Percentiles rank a stretch among this genome's conserved stretches.
Conservation (phyloP, 2,888 invertebrate genomes). For the Hirtodrosophila alboralis region DNA sequence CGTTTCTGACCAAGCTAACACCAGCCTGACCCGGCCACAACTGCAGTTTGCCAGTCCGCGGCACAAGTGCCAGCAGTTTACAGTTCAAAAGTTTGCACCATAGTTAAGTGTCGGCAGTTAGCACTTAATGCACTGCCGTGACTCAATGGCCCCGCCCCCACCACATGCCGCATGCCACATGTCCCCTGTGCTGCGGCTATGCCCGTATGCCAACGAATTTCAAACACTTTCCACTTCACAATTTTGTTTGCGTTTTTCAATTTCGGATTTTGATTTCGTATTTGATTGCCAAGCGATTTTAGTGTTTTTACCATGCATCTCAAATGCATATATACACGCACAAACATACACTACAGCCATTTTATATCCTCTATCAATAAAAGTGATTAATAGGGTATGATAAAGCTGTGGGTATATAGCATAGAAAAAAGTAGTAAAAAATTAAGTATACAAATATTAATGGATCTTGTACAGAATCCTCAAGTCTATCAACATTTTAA, state of each 20-base stretch:
- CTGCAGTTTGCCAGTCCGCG: slow-evolving; percentile 1
- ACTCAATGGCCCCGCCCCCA: slow-evolving; percentile 29
- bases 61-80: slow-evolving; percentile 20
- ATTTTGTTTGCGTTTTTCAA: slow-evolving; percentile 75
- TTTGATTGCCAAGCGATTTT: slow-evolving; percentile 72
- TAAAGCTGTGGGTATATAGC: slow-evolving; percentile 7
- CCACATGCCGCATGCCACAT: slow-evolving; percentile 2
- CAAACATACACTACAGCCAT: slow-evolving; percentile 11
- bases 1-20: slow-evolving; percentile 8
- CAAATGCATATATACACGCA: slow-evolving; percentile 2
- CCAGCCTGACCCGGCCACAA: neutral
- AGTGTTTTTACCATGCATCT: slow-evolving; percentile 32
- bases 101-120: slow-evolving; percentile 54
- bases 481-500: too few relatives aligned
- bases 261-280: slow-evolving; percentile 70
- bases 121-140: slow-evolving; percentile 60
- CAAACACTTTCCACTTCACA: slow-evolving; percentile 72
- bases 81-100: slow-evolving; percentile 44
- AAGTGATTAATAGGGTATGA: slow-evolving; percentile 12
- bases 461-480: too few relatives aligned
- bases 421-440: too few relatives aligned
- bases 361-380: slow-evolving; percentile 25
- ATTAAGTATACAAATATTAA: too few relatives aligned
- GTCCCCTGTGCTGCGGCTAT: slow-evolving; percentile 4
- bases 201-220: slow-evolving; percentile 45